Base-by-base conservation (phyloP, 1,140 invertebrate genomes). In the Drosophila orena region DNA sequence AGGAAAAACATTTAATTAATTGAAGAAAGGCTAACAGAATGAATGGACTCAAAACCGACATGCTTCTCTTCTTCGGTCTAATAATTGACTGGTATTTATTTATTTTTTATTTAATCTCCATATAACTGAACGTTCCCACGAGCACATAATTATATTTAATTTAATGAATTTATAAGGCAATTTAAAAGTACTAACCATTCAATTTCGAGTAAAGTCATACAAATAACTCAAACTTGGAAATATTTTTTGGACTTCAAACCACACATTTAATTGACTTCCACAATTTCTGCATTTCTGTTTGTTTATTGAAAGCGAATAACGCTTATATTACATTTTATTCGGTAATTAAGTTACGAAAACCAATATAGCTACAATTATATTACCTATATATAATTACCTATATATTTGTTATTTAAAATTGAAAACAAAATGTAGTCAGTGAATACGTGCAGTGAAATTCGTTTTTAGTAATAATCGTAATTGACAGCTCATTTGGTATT, bases 131-230 rank as follows among this genome's bases (percentile, higher is more conserved):
- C 42, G 20, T 49, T 20, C 30, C 15, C 6, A 8, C 24, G 10
- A 7, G 12, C 8, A 15, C 8, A n/a, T 34, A 24, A 40, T 14
- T 17, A 20, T 35, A 34, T 65, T 66, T 47, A 40, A n/a, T n/a
- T n/a, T n/a, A 40, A 20, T 43, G 30, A 54, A 12, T 43, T 74
- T 52, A 52, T 54, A 24, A 60, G 14, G 27, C 24, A 71, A 73
- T 73, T 71, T 24, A 60, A 73, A 59, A 40, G 46, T 27, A 56
- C 46, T 64, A 38, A 50, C 35, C 27, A 62, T 64, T 64, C 20
- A 64, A 64, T 59, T 58, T 58, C 14, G 14, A 62, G 37, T 43
- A 58, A 62, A 62, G 59, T 34, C 38, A 62, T 62, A 42, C n/a
- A 40, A 57, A 58, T 62, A 62, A 58, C 17, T 58, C 53, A 62